Evolutionary conservation across 2,888 invertebrate genomes (phyloP).

Genomic region (Imbricaverruca yamaguchii): DNA sequence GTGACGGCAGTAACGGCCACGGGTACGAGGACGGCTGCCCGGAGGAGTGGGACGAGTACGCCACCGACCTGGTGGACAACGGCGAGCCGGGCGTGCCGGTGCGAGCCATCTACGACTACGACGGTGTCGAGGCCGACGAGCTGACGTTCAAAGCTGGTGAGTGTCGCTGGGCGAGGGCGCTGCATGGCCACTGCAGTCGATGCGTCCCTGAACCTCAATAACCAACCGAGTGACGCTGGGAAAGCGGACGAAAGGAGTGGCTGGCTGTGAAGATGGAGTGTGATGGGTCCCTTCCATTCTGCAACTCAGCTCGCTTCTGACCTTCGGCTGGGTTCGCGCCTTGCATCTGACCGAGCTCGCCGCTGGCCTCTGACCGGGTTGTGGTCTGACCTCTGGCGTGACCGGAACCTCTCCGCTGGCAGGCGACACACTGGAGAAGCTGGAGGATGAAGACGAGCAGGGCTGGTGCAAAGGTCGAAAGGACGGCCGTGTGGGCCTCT

Average conservation of each 20-base stretch:
- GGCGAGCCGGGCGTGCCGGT: constrained; percentile 92
- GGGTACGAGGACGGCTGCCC: constrained; percentile 46
- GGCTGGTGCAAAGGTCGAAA: constrained; percentile 99
- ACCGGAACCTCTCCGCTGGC: too few relatives aligned
- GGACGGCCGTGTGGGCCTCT: constrained; percentile 88
- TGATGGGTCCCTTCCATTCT: too few relatives aligned
- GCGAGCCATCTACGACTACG: constrained; percentile 91
- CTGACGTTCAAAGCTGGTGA: constrained; percentile 90
- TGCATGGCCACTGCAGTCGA: too few relatives aligned
- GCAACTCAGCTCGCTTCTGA: too few relatives aligned
- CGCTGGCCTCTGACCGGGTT: too few relatives aligned
- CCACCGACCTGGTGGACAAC: constrained; percentile 71
- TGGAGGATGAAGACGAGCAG: constrained; percentile 97
- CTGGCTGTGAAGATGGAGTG: too few relatives aligned
- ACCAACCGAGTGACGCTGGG: too few relatives aligned
- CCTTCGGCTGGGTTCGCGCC: too few relatives aligned
- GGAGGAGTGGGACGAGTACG: constrained; percentile 64
- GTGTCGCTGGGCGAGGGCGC: constrained; percentile 27
- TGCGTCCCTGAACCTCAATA: too few relatives aligned
- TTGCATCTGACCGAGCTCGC: too few relatives aligned
- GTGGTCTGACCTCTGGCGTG: too few relatives aligned
- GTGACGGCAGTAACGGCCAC: background rate
- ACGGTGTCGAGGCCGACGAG: constrained; percentile 95
- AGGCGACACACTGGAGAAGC: constrained; percentile 94
- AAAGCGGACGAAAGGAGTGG: too few relatives aligned